Conservation (phyloP, 2,113 vertebrate genomes). For the Pycnonotus jocosus region DNA sequence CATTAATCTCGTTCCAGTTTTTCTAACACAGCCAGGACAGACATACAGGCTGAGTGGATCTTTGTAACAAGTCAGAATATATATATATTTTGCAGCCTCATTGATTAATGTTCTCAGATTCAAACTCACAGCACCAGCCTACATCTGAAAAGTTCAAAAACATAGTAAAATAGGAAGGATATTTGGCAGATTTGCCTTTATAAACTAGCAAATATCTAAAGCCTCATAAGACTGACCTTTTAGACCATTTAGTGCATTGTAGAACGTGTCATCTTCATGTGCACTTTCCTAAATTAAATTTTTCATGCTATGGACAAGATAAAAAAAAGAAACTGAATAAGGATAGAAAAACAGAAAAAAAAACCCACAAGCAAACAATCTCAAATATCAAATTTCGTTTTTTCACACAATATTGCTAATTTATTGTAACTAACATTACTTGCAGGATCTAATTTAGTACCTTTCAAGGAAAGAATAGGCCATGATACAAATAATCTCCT, state of each 20-base stretch:
- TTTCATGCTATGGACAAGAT: neutral
- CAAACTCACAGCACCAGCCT: neutral
- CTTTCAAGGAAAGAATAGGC: neutral
- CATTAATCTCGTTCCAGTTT: constrained; percentile 22
- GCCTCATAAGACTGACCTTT: neutral
- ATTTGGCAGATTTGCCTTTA: neutral
- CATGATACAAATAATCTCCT: neutral
- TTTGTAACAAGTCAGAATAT: neutral
- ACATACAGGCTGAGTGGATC: neutral
- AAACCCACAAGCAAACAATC: neutral
- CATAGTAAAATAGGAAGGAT: neutral
- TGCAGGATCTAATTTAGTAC: neutral
- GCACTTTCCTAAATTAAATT: neutral
- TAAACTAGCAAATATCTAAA: neutral
- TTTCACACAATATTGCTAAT: neutral
- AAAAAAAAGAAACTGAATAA: neutral
- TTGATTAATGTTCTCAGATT: neutral
- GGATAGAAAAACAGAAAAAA: accelerated
- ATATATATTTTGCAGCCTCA: neutral
- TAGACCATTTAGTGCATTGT: neutral
- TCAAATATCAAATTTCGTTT: neutral
- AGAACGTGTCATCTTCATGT: neutral
- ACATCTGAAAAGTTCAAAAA: neutral
- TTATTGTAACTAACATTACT: neutral
- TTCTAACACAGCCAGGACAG: neutral